Percentiles rank a stretch among this genome's conserved stretches.
These are phyloP conservation scores for Gymnarchus niloticus DNA, from an alignment of 2,113 vertebrate species.

Conservation along the genomic window DNA sequence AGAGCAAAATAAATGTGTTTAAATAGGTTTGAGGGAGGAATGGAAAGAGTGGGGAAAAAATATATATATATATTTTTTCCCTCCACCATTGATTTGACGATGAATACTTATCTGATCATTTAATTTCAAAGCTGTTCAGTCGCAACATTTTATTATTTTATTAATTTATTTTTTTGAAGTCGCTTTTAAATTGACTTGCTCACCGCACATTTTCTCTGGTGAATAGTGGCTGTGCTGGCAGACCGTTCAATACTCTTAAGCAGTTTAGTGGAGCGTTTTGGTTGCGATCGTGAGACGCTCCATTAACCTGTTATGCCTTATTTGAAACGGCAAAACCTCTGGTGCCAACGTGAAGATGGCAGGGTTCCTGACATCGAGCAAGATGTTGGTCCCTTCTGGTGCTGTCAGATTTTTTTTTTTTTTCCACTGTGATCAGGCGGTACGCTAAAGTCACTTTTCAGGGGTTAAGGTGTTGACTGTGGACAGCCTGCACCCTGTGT, in stretches of 20 bases:
- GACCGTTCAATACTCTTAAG: neutral
- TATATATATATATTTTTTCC: neutral
- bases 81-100: neutral
- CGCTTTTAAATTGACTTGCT: neutral
- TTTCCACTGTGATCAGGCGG: neutral
- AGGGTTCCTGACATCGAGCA: neutral
- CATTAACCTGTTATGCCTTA: neutral
- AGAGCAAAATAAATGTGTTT: neutral
- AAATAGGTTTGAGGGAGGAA: neutral
- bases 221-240: neutral
- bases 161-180: neutral
- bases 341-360: neutral
- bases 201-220: neutral
- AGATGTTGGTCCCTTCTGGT: neutral
- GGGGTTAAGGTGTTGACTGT: neutral
- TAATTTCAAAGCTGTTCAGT: neutral
- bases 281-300: neutral
- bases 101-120: neutral
- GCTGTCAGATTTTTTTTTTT: neutral
- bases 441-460: neutral
- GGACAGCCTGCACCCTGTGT: neutral
- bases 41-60: too few species aligned
- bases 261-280: neutral
- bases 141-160: neutral
- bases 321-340: neutral